These are phyloP conservation scores for Acropternis orthonyx DNA, from an alignment of 2,797 vertebrate species.

Conservation along the genomic window DNA sequence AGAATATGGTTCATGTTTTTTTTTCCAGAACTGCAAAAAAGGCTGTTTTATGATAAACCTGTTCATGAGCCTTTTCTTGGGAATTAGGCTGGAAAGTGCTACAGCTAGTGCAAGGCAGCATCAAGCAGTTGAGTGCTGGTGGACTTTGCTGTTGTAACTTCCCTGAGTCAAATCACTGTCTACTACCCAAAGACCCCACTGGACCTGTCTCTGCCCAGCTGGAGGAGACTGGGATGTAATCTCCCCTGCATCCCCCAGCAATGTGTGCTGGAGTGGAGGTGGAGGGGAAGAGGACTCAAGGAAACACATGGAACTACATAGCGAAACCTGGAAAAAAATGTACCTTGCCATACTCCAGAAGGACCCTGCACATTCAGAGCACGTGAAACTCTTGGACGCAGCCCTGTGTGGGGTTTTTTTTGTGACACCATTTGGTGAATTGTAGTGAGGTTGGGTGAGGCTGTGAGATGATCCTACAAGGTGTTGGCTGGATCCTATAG, in stretches of 20 bases:
- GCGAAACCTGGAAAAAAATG: neutral
- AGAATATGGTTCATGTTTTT: neutral
- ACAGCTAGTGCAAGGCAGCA: neutral
- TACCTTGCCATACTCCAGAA: neutral
- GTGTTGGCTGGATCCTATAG: neutral
- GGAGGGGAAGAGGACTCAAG: neutral
- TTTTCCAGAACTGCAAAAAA: neutral
- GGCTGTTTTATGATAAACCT: neutral
- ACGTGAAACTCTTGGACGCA: neutral
- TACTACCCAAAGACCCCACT: neutral
- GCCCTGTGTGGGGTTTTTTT: neutral
- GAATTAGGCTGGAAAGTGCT: neutral
- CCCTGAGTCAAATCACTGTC: neutral
- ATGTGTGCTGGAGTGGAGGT: accelerated
- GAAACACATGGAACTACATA: neutral
- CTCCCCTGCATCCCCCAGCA: neutral
- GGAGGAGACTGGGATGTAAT: neutral
- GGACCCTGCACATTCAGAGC: neutral
- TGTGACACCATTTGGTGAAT: neutral
- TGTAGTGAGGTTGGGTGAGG: accelerated
- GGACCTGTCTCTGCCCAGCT: neutral
- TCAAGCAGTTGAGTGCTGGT: neutral
- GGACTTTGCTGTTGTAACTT: neutral
- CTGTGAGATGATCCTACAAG: neutral
- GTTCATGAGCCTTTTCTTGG: neutral